phyloP scores from a whole-genome alignment of 2,888 invertebrate genomes.

The Tenodera sinensis region DNA sequence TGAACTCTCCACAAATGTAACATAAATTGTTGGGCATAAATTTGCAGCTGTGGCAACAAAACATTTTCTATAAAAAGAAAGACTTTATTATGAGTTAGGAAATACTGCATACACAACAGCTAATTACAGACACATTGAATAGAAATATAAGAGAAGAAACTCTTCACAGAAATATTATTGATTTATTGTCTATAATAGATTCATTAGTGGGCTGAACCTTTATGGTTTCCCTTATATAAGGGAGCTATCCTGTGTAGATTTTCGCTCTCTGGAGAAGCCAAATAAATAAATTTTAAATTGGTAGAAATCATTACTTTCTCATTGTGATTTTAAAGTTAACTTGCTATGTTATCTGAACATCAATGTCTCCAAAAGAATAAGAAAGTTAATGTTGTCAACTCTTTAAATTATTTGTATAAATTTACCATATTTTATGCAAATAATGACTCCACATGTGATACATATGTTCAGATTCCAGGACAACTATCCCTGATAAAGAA shows the following conservation, averaged over 20 bases:
- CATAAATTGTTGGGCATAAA: not conserved
- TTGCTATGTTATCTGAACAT: no score
- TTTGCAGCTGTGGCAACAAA: not conserved
- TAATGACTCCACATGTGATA: not conserved
- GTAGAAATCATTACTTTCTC: not conserved
- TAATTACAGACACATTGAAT: not conserved
- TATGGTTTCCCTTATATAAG: no score
- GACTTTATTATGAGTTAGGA: not conserved
- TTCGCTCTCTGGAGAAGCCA: no score
- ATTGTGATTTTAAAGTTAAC: no score
- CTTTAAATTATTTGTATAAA: not conserved
- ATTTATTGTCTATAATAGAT: no score
- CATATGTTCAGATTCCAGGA: no score
- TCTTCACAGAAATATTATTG: not conserved
- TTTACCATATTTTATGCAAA: not conserved
- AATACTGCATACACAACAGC: not conserved
- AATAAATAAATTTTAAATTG: not conserved
- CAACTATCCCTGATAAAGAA: no score
- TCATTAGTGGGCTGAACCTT: no score
- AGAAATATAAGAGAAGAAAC: not conserved
- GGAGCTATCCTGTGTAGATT: no score
- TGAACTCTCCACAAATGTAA: not conserved
- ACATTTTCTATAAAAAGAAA: not conserved
- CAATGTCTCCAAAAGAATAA: not conserved
- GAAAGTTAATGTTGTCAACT: not conserved